phyloP scores from a whole-genome alignment of 2,888 invertebrate genomes.

The Andrena fulva region DNA sequence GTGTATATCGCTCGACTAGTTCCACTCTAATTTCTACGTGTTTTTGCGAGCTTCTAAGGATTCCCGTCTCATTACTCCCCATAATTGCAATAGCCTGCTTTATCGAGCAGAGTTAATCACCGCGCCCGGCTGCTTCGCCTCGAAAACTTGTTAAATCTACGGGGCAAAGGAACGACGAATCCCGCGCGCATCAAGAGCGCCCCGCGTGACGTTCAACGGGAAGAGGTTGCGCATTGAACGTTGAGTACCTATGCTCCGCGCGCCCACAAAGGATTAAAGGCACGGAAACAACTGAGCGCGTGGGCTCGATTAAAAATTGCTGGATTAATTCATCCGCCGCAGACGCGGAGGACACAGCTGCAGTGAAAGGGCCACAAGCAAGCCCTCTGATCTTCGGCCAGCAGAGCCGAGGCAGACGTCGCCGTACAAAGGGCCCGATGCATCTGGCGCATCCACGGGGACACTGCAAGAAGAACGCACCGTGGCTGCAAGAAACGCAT shows the following conservation, averaged over 20 bases:
- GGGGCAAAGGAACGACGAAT: background rate
- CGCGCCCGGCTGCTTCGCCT: background rate
- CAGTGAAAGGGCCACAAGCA: slow-evolving; percentile 49
- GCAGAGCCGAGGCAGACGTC: slow-evolving; percentile 30
- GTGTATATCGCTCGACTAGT: background rate
- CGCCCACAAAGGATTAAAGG: slow-evolving; percentile 11
- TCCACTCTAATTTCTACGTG: background rate
- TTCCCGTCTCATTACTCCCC: background rate
- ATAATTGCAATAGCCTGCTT: slow-evolving; percentile 1
- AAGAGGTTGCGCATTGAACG: background rate
- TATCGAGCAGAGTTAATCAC: background rate
- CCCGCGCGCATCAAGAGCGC: background rate
- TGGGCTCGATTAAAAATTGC: slow-evolving; percentile 14
- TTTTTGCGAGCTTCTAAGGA: background rate
- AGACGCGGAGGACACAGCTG: slow-evolving; percentile 29
- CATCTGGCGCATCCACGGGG: slow-evolving; percentile 23
- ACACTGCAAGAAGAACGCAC: slow-evolving; percentile 23
- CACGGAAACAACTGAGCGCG: background rate
- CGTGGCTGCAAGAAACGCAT: slow-evolving; percentile 64
- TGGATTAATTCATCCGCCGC: slow-evolving; percentile 31
- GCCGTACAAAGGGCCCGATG: slow-evolving; percentile 43
- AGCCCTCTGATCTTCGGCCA: slow-evolving; percentile 37
- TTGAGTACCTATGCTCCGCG: background rate
- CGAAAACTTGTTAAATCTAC: background rate
- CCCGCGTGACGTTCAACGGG: background rate